Conservation (phyloP, 2,888 invertebrate genomes). For the Amphimallon solstitiale region DNA sequence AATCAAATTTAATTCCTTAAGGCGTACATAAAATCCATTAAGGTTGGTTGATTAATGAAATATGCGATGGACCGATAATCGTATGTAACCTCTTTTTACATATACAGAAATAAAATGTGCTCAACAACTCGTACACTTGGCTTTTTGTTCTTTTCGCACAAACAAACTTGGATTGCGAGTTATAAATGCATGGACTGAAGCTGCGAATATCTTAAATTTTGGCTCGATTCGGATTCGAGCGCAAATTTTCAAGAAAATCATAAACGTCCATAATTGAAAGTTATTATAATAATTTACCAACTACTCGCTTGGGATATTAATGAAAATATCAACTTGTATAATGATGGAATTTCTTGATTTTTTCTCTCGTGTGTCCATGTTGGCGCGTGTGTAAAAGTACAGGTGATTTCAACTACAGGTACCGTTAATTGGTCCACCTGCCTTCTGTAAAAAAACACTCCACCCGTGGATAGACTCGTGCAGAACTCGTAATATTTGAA, state of each 20-base stretch:
- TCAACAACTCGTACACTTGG: no score
- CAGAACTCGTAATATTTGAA: slow-evolving; percentile 45
- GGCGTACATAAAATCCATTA: slow-evolving; percentile 16
- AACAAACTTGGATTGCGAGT: no score
- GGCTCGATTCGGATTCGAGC: no score
- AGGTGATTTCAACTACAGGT: slow-evolving; percentile 63
- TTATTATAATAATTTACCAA: slow-evolving; percentile 17
- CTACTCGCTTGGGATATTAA: slow-evolving; percentile 15
- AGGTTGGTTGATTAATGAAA: slow-evolving; percentile 15
- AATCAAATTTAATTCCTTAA: slow-evolving; percentile 24
- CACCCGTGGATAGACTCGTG: slow-evolving; percentile 43
- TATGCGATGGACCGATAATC: no score
- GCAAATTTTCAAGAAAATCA: neutral
- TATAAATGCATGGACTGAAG: no score
- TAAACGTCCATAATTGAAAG: slow-evolving; percentile 16
- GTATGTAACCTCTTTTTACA: no score
- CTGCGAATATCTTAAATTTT: no score
- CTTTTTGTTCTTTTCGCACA: no score
- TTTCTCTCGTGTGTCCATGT: slow-evolving; percentile 42
- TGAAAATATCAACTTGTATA: slow-evolving; percentile 33
- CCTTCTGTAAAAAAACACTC: slow-evolving; percentile 49
- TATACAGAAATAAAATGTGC: no score
- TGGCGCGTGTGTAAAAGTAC: slow-evolving; percentile 55
- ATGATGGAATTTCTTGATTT: slow-evolving; percentile 31
- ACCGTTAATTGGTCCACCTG: slow-evolving; percentile 64